Base-by-base conservation (phyloP, 2,888 invertebrate species). In the Bedellia somnulentella region DNA sequence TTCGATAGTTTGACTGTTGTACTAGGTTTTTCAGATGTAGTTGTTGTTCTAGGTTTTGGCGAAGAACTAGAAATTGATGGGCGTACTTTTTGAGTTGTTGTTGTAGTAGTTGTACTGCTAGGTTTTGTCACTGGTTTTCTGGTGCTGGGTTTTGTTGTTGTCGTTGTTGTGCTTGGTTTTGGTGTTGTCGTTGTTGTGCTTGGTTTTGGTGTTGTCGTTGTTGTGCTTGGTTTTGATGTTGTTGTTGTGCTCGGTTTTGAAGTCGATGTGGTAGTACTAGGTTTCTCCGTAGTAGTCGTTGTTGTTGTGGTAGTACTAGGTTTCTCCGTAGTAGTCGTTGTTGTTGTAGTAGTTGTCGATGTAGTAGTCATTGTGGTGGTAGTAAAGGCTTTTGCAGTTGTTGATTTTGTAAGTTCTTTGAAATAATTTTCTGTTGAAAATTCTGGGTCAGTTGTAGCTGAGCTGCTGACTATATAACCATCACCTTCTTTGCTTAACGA, bases 401-500 rank as follows among this genome's bases (percentile, higher is more conserved):
- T 12, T 27, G n/a, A 6, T 21, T n/a, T 13, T 4, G 21, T 13
- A 21, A 11, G 5, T 21, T 21, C 21, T 21, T 4, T 9, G 12
- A 6, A 6, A 10, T n/a, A 9, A 35, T 44, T 49, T 31, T 45
- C 44, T 4, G 47, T 48, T 2, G 41, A 35, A 35, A 14, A 36
- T 35, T 22, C 47, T 43, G 2, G 36, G 11, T 45, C 37, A 9
- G 42, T 39, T 5, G 49, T 43, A 10, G 51, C 44, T 1, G 53
- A 46, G 36, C 50, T 28, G 17, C 14, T 14, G 18, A 17, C 49
- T 30, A 62, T 51, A 35, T 55, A 43, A 37, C 43, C 44, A 29
- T 29, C 47, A 15, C 53, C 60, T 49, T 70, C 62, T 44, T 67
- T 67, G 29, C 64, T 58, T 2, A 57, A 35, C 3, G 42, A 46